phyloP scores from a whole-genome alignment of 2,797 vertebrate genomes.

The Hoplostethus mediterraneus region DNA sequence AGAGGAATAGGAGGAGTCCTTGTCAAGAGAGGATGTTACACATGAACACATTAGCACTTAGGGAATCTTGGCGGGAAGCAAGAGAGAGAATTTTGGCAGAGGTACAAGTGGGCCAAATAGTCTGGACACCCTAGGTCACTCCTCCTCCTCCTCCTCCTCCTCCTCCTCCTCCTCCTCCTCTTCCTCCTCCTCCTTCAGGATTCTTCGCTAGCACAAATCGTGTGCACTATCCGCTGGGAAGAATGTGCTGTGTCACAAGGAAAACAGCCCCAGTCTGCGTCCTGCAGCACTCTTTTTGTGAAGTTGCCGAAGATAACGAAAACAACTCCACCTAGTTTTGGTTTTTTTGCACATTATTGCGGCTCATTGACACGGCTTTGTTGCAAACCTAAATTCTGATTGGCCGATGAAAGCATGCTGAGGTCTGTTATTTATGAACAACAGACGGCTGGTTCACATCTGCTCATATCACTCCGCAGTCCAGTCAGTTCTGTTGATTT shows the following conservation, averaged over 20 bases:
- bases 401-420: no score
- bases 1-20: constrained; percentile 8
- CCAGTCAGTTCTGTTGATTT: not conserved
- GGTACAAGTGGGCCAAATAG: constrained; percentile 84
- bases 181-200: constrained; percentile 1
- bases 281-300: not conserved
- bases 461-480: not conserved
- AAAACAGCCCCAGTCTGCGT: constrained; percentile 10
- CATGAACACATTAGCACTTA: constrained; percentile 70
- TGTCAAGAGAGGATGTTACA: constrained; percentile 80
- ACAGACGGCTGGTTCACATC: no score
- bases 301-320: not conserved
- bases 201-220: constrained; percentile 44
- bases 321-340: not conserved
- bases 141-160: constrained; percentile 41
- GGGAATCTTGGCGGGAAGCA: constrained; percentile 81
- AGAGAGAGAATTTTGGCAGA: constrained; percentile 67
- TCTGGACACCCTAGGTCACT: constrained; percentile 69
- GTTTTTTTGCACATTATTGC: not conserved
- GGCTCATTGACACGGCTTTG: not conserved
- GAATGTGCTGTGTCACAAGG: constrained; percentile 62
- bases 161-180: constrained; percentile 43
- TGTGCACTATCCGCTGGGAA: constrained; percentile 40
- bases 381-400: not conserved
- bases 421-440: not conserved